phyloP scores from a whole-genome alignment of 1,140 invertebrate genomes.

The Anoplophora glabripennis region DNA sequence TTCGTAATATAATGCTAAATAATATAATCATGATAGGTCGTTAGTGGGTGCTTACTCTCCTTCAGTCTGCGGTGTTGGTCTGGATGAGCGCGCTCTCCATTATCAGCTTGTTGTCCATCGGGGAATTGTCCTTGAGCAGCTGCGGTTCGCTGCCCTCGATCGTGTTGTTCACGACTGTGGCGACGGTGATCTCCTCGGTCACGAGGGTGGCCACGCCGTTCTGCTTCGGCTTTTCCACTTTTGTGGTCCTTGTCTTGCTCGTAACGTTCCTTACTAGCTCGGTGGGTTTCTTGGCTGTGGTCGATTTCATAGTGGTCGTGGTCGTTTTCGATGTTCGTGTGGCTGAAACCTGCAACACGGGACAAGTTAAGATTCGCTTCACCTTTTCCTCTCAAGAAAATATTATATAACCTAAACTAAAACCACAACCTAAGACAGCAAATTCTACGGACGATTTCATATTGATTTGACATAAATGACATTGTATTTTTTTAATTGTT shows the following conservation, averaged over 20 bases:
- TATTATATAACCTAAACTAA: too few species aligned
- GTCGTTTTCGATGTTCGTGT: constrained; percentile 38
- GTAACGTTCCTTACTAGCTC: constrained; percentile 25
- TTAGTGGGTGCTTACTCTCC: constrained; percentile 8
- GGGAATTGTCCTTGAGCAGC: constrained; percentile 43
- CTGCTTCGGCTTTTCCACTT: constrained; percentile 39
- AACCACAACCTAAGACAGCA: too few species aligned
- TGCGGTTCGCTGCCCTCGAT: constrained; percentile 26
- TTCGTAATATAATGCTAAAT: constrained; percentile 31
- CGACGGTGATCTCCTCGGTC: constrained; percentile 35
- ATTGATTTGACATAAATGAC: too few species aligned
- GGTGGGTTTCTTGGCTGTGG: constrained; percentile 32
- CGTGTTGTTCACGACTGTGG: constrained; percentile 32
- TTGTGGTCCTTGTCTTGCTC: constrained; percentile 35
- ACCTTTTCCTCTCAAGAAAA: too few species aligned
- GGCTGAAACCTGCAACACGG: constrained; percentile 18
- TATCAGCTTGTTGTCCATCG: constrained; percentile 40
- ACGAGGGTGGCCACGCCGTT: constrained; percentile 35
- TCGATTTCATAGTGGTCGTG: constrained; percentile 28
- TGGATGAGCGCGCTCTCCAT: constrained; percentile 21
- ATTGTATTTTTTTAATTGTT: too few species aligned
- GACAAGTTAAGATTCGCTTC: constrained; percentile 1
- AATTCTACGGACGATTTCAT: too few species aligned
- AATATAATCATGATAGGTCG: constrained; percentile 27
- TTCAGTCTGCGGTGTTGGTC: constrained; percentile 32